Evolutionary conservation across 1,140 invertebrate genomes (phyloP), one percentile per base, ranked within the genome.

Genomic region (Physella acuta): DNA sequence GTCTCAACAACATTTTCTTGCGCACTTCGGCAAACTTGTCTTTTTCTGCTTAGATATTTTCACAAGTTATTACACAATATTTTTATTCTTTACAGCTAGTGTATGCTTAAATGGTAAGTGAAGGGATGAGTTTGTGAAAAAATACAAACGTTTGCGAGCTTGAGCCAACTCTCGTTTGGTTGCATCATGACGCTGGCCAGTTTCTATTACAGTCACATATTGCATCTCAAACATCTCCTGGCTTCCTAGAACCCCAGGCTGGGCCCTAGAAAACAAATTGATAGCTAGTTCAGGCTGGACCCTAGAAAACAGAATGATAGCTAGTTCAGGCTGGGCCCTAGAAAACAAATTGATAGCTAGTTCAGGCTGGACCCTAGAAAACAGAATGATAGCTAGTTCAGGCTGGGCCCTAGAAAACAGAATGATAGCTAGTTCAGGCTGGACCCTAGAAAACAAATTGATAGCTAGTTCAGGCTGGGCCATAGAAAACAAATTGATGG

Each of bases 91-190:
- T 56, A 26, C 11, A 56, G 26, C 11, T 49, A n/a, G 11, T 49
- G n/a, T 49, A 49, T 49, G 11, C 44, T 14, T n/a, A 14, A 49
- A n/a, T 14, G 11, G 11, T 56, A 56, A 56, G 26, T 17, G 26
- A 17, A 11, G 11, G 11, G 8, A 56, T 8, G 8, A 56, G 11
- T 11, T 17, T 56, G 11, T 17, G 26, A 56, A 17, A 16, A 56
- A 56, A 28, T 11, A 26, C 11, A 56, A 56, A 84, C 82, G 71
- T 77, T 77, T 81, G 70, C 82, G 77, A n/a, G 81, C 82, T 31
- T 75, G 70, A 8, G 82, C 82, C n/a, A 83, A 70, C 62, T 84
- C 76, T 65, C 81, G 65, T 66, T 84, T 84, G 51, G 78, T 81
- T 17, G 79, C 78, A 72, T 79, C 76, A 53, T 76, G 76, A 69